Evolutionary conservation across 2,113 vertebrate genomes (phyloP).

Genomic region (Crotalus viridis): DNA sequence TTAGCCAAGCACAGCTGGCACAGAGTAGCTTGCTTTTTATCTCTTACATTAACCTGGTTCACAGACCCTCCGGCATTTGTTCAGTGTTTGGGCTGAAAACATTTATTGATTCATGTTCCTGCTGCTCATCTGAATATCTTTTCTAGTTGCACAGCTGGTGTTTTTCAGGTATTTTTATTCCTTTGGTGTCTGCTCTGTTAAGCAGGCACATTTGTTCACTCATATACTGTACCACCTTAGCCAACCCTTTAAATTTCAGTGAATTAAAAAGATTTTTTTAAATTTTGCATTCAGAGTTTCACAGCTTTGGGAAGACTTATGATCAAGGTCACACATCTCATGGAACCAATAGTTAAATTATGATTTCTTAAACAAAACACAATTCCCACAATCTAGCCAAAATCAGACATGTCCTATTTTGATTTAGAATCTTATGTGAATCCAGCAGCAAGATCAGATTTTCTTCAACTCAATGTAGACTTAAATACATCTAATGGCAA

Average conservation of each 20-base stretch:
- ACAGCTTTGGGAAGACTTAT: not conserved
- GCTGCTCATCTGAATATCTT: slow-evolving; percentile 11
- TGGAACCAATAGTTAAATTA: not conserved
- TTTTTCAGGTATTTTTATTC: not conserved
- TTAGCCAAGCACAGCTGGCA: not conserved
- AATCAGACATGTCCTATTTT: not conserved
- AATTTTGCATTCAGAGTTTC: not conserved
- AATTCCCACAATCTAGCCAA: not conserved
- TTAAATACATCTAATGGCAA: slow-evolving; percentile 3
- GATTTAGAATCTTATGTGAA: not conserved
- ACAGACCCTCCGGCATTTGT: not conserved
- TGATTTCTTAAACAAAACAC: not conserved
- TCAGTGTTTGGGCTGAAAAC: slow-evolving; percentile 21
- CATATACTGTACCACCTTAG: not conserved
- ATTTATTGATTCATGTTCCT: slow-evolving; percentile 48
- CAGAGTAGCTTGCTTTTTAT: not conserved
- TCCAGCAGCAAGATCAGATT: not conserved
- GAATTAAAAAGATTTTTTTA: not conserved
- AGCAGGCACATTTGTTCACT: not conserved
- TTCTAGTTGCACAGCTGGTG: not conserved
- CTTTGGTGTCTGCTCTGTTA: not conserved
- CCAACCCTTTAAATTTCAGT: not conserved
- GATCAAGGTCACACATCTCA: not conserved
- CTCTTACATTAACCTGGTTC: not conserved
- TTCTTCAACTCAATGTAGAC: not conserved